Evolutionary conservation across 2,113 vertebrate species (phyloP), one percentile per base, ranked within the genome.

Genomic region (Cynocephalus volans): DNA sequence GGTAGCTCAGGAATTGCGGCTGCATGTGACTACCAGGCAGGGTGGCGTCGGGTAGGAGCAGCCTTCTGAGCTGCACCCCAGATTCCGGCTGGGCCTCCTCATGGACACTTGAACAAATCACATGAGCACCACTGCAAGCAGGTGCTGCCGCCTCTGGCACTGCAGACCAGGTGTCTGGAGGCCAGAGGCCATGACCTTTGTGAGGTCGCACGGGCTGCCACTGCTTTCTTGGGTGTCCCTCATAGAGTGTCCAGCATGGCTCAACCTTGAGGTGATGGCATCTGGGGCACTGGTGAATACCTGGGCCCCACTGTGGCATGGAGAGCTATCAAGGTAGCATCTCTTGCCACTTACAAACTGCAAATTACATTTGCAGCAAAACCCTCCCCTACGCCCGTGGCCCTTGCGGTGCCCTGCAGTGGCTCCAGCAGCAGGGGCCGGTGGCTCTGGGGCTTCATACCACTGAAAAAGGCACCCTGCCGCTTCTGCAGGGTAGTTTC

Each of bases 31-130:
- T 9, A 11, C 69, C 28, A 8, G 33, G 87, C 0, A 0, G 31
- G 13, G n/a, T 4, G 15, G 21, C 31, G 0, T 2, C 2, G 8
- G 64, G 33, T 0, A 26, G 58, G 13, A 72, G 56, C 50, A 41
- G 36, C 1, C 0, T 58, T 45, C 50, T 9, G 80, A 50, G 52
- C 19, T 23, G 15, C 0, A 3, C 31, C 10, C 0, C 19, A 0
- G 54, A 21, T 28, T 14, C 65, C 33, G 50, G 50, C 76, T 5
- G 26, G 21, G 31, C 17, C 18, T 23, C 67, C 11, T 33, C 15
- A 1, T 0, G 7, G 48, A 24, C 50, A 12, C 31, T 8, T 4
- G 24, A 33, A 31, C 9, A 8, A 13, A 7, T 45, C 7, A 12
- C 33, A 2, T 41, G 45, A 5, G 21, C 9, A 3, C 45, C 28